Evolutionary conservation across 2,797 vertebrate genomes (phyloP).

Genomic region (Acanthopagrus latus): DNA sequence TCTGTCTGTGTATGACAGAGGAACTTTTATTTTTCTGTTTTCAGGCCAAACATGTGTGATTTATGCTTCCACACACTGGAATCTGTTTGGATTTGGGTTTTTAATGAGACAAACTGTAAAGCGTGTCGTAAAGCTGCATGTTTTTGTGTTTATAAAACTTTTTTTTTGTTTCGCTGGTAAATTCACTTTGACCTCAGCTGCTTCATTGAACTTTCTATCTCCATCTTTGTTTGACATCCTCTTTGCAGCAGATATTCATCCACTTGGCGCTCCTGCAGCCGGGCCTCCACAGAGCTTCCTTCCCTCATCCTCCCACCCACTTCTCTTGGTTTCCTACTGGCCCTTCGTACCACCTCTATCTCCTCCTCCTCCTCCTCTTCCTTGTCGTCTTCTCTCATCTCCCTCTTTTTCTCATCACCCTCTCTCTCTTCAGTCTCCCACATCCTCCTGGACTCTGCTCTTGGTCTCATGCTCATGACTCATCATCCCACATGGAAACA

Average conservation of each 20-base stretch:
- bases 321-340: neutral
- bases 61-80: neutral
- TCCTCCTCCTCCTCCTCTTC: constrained; percentile 5
- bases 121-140: neutral
- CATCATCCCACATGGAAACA: constrained; percentile 84
- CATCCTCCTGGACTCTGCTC: constrained; percentile 67
- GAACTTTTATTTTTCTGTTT: too few relatives aligned
- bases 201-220: neutral
- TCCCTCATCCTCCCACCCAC: constrained; percentile 7
- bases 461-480: constrained; percentile 76
- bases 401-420: constrained; percentile 56
- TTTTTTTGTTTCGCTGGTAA: constrained; percentile 5
- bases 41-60: constrained; percentile 5
- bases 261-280: constrained; percentile 20
- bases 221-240: constrained; percentile 5
- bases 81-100: constrained; percentile 3
- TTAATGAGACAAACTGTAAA: neutral
- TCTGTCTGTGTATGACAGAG: neutral
- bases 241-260: constrained; percentile 25
- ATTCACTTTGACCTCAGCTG: neutral
- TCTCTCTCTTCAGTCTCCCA: constrained; percentile 63
- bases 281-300: constrained; percentile 19
- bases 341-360: neutral
- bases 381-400: constrained; percentile 11
- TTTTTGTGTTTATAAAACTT: too few relatives aligned